A percentile compares a stretch with the other conserved stretches of the same genome.
Evolutionary conservation across 1,140 invertebrate genomes (phyloP).

Genomic region (Myzus persicae): DNA sequence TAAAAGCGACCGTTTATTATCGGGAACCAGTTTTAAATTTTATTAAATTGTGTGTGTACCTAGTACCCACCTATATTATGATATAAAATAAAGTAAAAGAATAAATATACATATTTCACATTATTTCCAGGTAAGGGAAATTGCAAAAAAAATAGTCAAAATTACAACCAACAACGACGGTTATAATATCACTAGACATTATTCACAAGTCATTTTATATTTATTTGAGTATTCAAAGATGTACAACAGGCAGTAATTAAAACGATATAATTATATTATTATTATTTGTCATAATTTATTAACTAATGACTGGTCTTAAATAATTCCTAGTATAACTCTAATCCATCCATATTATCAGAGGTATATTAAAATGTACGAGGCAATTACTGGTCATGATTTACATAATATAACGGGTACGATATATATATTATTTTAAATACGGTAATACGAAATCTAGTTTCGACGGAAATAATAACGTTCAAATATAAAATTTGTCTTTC

Average conservation of each 20-base stretch:
- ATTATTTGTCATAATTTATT: constrained; percentile 1
- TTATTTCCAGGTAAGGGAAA: neutral
- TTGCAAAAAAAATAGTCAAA: neutral
- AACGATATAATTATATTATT: too few species aligned
- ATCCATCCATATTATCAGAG: neutral
- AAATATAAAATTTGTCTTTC: neutral
- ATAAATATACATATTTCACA: neutral
- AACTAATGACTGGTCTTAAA: neutral
- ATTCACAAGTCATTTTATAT: neutral
- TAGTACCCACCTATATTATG: neutral
- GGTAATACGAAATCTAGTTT: neutral
- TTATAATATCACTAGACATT: neutral
- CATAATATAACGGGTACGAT: neutral
- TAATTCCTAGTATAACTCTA: neutral
- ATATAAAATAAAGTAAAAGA: neutral
- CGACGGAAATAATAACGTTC: neutral
- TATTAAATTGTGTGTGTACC: neutral
- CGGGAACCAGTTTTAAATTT: neutral
- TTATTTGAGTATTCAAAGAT: neutral
- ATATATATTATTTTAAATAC: neutral
- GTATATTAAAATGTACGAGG: neutral
- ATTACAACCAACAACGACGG: too few species aligned
- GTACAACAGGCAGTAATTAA: neutral
- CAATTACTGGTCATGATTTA: neutral
- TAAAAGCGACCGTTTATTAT: neutral